Percentiles rank a stretch among this genome's conserved stretches.
Evolutionary conservation across 2,113 vertebrate genomes (phyloP).

Genomic region (Hylia prasina): DNA sequence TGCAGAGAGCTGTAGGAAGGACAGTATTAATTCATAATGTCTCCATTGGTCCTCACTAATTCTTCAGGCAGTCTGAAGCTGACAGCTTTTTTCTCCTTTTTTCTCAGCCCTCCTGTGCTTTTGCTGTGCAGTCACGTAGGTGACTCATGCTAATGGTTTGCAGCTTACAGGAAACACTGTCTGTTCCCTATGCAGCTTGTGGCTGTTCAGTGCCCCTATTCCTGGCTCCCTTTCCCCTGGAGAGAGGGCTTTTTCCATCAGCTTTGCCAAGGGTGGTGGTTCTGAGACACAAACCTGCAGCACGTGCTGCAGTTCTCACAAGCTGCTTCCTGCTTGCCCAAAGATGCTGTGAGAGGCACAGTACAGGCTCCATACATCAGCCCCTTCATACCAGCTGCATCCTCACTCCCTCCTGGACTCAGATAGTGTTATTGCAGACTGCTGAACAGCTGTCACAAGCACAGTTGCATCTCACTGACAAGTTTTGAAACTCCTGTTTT

Average conservation of each 20-base stretch:
- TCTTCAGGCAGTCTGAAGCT: neutral
- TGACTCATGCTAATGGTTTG: neutral
- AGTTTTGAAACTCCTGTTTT: neutral
- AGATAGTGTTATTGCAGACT: neutral
- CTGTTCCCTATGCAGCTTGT: neutral
- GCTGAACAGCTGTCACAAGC: neutral
- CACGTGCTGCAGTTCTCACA: neutral
- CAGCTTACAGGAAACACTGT: neutral
- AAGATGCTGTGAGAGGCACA: neutral
- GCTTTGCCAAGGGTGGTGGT: neutral
- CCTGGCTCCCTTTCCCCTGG: neutral
- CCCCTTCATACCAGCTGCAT: neutral
- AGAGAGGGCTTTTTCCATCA: neutral
- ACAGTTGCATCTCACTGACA: neutral
- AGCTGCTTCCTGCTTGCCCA: neutral
- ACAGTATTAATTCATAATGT: neutral
- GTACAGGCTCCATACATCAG: neutral
- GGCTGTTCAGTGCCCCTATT: neutral
- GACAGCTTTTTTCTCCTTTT: neutral
- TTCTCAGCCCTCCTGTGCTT: neutral
- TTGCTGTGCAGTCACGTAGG: neutral
- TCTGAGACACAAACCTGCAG: neutral
- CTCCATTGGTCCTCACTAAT: neutral
- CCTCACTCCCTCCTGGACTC: neutral
- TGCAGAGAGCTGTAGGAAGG: neutral